Evolutionary conservation across 2,888 invertebrate species (phyloP), one percentile per base, ranked within the genome.

Genomic region (Tetropium fuscum): DNA sequence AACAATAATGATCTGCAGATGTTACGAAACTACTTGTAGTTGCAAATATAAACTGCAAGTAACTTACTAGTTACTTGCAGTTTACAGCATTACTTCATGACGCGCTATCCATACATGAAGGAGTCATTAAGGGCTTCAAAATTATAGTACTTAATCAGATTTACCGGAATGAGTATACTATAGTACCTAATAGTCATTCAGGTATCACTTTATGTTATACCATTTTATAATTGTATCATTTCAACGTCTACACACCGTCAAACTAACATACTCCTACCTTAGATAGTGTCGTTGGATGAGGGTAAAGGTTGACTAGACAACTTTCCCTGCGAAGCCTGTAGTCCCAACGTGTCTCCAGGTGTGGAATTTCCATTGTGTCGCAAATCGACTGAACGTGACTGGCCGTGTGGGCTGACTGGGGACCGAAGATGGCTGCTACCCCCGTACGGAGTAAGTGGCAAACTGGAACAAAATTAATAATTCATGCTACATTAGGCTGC

Each of bases 321-420:
- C 93, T 94, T 81, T 96, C 95, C 58, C 92, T 85, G 63, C 92
- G 85, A 30, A 93, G 87, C 44, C 94, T 85, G 81, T 93, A 95
- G 83, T 97, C 95, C 96, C 96, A 97, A 70, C 95, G 88, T 65
- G 96, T 95, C 83, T 97, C 96, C 79, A 97, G 87, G 83, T 97
- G 96, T 1, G 97, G 97, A 72, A 98, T 91, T 83, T 96, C 95
- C 91, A 97, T 93, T 44, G 95, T 94, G 82, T 97, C 96, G 80
- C 97, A 97, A 79, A 97, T 95, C 70, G 95, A 95, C 83, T 97
- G 97, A 32, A 97, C 95, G 82, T 97, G 96, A 63, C 93, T 93
- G 18, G 95, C 94, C 1, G 95, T 94, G 59, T 93, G 92, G 1
- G 93, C 89, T 44, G 94, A 94, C 80, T 95, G 94, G 6, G 97